Conservation (phyloP, 2,888 invertebrate species). For the Melieria omissa region DNA sequence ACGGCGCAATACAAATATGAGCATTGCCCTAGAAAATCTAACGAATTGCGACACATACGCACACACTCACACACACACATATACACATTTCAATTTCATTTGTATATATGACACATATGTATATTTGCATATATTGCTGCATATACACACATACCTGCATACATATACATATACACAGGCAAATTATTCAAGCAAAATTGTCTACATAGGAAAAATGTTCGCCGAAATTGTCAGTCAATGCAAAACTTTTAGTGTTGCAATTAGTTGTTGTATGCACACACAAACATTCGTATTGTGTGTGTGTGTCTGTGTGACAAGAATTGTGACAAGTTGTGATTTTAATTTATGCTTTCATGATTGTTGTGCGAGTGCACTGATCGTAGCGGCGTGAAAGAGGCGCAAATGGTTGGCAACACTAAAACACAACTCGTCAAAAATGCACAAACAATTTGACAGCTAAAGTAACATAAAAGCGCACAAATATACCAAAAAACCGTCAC, state of each 20-base stretch:
- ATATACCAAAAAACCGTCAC: too few relatives aligned
- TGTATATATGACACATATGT: not conserved
- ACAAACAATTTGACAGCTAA: too few relatives aligned
- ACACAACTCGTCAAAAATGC: too few relatives aligned
- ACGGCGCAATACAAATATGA: constrained; percentile 16
- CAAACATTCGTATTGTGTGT: not conserved
- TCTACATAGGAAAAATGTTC: not conserved
- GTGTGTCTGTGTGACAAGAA: not conserved
- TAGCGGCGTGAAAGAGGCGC: too few relatives aligned
- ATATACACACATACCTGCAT: constrained; percentile 2
- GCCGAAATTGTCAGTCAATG: constrained; percentile 1
- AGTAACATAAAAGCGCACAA: too few relatives aligned
- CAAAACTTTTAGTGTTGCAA: not conserved
- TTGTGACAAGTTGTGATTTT: constrained; percentile 7
- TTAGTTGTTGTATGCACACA: constrained; percentile 11
- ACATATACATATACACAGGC: not conserved
- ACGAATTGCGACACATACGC: constrained; percentile 28
- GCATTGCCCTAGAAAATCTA: constrained; percentile 25
- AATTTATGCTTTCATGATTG: not conserved
- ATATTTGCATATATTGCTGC: not conserved
- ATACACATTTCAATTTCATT: not conserved
- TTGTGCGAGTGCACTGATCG: too few relatives aligned
- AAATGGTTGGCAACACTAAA: too few relatives aligned
- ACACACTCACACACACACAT: constrained; percentile 20
- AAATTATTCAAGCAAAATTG: constrained; percentile 10